These are phyloP conservation scores for Drosophila neonasuta DNA, from an alignment of 2,888 invertebrate species.

Conservation along the genomic window DNA sequence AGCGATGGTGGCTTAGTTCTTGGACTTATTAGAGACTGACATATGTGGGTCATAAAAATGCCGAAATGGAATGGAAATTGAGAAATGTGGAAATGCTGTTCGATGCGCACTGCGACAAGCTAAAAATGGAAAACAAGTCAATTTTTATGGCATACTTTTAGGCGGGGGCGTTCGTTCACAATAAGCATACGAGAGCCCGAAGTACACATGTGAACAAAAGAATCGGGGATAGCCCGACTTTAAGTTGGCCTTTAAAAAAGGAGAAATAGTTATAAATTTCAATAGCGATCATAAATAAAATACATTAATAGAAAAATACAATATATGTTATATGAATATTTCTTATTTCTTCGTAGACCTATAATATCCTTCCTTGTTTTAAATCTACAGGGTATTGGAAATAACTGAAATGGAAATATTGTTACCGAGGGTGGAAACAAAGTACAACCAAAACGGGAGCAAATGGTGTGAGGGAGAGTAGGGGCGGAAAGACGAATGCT, in stretches of 20 bases:
- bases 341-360: too few relatives aligned
- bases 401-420: conserved; percentile 38
- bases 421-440: conserved; percentile 44
- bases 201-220: conserved; percentile 16
- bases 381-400: conserved; percentile 23
- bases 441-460: conserved; percentile 4
- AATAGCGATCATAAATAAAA: background rate
- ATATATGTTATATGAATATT: too few relatives aligned
- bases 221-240: background rate
- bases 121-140: conserved; percentile 58
- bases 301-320: too few relatives aligned
- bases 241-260: background rate
- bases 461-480: conserved; percentile 1
- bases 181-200: conserved; percentile 26
- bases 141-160: conserved; percentile 61
- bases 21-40: conserved; percentile 50
- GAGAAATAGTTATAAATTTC: fast-evolving
- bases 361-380: background rate
- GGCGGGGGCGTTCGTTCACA: conserved; percentile 30
- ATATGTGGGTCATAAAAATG: conserved; percentile 62
- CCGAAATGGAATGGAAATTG: conserved; percentile 43
- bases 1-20: conserved; percentile 38
- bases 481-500: conserved; percentile 29
- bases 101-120: conserved; percentile 60
- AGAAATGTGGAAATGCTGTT: conserved; percentile 32